These are phyloP conservation scores for Azorinus chamasolen DNA, from an alignment of 2,888 invertebrate species.

Conservation along the genomic window DNA sequence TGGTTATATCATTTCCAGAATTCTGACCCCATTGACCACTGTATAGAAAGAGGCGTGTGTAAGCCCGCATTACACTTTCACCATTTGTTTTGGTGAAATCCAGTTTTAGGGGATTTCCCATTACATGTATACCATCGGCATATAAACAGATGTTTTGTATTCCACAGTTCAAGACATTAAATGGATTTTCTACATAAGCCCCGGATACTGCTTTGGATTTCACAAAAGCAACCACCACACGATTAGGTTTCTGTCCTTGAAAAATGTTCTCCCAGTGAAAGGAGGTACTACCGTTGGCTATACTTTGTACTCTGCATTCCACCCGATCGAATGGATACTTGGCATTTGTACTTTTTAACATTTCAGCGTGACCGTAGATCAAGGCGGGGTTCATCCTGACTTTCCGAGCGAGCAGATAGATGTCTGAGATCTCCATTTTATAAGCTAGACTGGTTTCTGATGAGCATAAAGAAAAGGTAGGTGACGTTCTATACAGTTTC, in stretches of 20 bases:
- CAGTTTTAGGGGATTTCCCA: conserved; percentile 51
- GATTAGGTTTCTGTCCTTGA: conserved; percentile 39
- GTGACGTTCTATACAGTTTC: conserved; percentile 16
- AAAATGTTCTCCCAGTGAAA: conserved; percentile 55
- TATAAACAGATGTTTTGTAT: conserved; percentile 44
- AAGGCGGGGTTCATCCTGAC: conserved; percentile 46
- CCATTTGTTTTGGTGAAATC: conserved; percentile 34
- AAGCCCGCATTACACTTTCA: conserved; percentile 29
- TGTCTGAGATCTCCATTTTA: conserved; percentile 45
- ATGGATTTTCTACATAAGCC: background rate
- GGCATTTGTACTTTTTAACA: conserved; percentile 48
- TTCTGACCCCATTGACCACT: conserved; percentile 22
- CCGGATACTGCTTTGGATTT: conserved; percentile 17
- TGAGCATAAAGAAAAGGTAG: conserved; percentile 15
- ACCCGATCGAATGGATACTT: conserved; percentile 46
- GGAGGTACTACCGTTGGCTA: conserved; percentile 49
- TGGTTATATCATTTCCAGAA: conserved; percentile 33
- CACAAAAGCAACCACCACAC: conserved; percentile 45
- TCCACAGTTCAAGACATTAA: conserved; percentile 43
- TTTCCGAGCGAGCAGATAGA: conserved; percentile 45
- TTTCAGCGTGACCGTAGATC: conserved; percentile 38
- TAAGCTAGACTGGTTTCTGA: background rate
- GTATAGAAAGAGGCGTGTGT: conserved; percentile 33
- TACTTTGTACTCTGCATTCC: conserved; percentile 37
- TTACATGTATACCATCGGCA: conserved; percentile 40